These are phyloP conservation scores for Bedellia somnulentella DNA, from an alignment of 2,888 invertebrate species.

Conservation along the genomic window DNA sequence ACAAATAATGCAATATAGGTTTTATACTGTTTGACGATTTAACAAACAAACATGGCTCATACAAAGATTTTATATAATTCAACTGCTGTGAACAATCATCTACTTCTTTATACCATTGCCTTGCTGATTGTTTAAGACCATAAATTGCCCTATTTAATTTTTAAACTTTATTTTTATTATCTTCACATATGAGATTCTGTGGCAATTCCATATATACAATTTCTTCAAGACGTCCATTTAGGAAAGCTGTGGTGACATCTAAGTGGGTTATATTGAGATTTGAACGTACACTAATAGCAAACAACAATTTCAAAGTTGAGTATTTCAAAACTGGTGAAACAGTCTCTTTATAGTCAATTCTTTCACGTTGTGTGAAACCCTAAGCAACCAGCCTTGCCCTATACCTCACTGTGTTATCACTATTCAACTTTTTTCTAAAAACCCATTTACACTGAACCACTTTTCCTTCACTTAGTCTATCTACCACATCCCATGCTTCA, in stretches of 20 bases:
- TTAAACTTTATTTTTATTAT: no score
- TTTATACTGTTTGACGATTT: no score
- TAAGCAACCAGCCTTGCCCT: slow-evolving; percentile 8
- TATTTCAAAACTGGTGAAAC: slow-evolving; percentile 9
- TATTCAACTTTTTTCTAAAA: slow-evolving; percentile 10
- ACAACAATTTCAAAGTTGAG: slow-evolving; percentile 7
- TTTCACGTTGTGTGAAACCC: slow-evolving; percentile 8
- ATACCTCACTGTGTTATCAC: slow-evolving; percentile 10
- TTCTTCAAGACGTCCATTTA: slow-evolving; percentile 7
- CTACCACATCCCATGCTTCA: slow-evolving; percentile 8
- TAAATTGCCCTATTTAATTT: slow-evolving; percentile 9
- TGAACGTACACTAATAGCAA: slow-evolving; percentile 6
- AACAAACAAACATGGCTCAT: no score
- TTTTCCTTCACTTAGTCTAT: slow-evolving; percentile 7
- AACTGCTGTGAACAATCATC: no score
- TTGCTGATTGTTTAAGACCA: slow-evolving; percentile 9
- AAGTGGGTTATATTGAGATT: slow-evolving; percentile 4
- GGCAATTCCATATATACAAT: slow-evolving; percentile 8
- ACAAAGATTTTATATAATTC: no score
- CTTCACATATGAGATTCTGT: no score
- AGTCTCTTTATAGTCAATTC: slow-evolving; percentile 8
- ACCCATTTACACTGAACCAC: slow-evolving; percentile 10
- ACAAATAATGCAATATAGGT: no score
- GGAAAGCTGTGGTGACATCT: slow-evolving; percentile 10
- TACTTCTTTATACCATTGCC: slow-evolving; percentile 9